Evolutionary conservation across 1,140 invertebrate species (phyloP).

Genomic region (Batillaria attramentaria): DNA sequence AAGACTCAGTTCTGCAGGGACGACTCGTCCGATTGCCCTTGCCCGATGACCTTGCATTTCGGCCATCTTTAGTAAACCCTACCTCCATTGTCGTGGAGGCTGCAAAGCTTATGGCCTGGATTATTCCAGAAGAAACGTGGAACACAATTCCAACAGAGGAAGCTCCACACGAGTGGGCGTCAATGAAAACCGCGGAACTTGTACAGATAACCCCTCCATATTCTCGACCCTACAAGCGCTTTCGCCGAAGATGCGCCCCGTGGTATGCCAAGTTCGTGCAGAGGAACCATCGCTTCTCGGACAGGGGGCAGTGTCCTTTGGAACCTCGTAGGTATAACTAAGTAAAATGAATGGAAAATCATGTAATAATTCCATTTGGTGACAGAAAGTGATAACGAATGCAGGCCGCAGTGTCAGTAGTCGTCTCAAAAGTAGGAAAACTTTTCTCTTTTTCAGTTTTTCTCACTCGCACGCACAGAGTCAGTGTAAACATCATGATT

Average conservation of each 20-base stretch:
- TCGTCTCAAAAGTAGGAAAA: too few relatives aligned
- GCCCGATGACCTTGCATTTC: slow-evolving; percentile 31
- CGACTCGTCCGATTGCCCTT: slow-evolving; percentile 20
- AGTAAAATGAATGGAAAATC: too few relatives aligned
- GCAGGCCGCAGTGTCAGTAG: too few relatives aligned
- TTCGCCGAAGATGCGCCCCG: slow-evolving; percentile 33
- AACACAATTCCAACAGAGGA: neutral
- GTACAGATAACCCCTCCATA: slow-evolving; percentile 33
- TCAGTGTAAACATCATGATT: too few relatives aligned
- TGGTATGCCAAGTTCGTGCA: slow-evolving; percentile 38
- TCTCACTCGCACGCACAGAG: too few relatives aligned
- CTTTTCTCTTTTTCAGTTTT: too few relatives aligned
- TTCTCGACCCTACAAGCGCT: slow-evolving; percentile 34
- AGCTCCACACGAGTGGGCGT: slow-evolving; percentile 23
- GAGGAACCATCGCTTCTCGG: slow-evolving; percentile 4
- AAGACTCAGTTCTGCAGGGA: neutral
- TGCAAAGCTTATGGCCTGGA: slow-evolving; percentile 13
- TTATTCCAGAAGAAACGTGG: slow-evolving; percentile 14
- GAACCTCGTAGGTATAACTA: slow-evolving; percentile 43
- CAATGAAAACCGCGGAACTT: slow-evolving; percentile 31
- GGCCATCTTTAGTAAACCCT: slow-evolving; percentile 22
- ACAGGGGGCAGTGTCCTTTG: slow-evolving; percentile 24
- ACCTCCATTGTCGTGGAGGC: slow-evolving; percentile 8
- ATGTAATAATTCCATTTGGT: too few relatives aligned
- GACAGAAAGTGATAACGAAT: too few relatives aligned